Base-by-base conservation (phyloP, 2,797 vertebrate genomes). In the Lutjanus campechanus region DNA sequence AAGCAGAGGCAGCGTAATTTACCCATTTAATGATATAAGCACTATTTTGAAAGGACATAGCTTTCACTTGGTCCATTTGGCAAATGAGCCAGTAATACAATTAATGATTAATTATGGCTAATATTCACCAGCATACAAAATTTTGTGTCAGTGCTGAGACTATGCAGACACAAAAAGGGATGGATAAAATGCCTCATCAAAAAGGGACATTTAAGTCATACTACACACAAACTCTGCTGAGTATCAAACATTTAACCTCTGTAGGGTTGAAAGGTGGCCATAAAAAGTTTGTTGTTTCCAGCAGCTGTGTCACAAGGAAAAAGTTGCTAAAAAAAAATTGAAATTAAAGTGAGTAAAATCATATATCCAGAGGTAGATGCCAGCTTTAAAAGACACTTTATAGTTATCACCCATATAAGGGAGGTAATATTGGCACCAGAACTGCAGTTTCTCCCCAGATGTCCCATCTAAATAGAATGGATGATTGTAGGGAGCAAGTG, bases 11-110 rank as follows among this genome's bases (percentile, higher is more conserved):
- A 44, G 25, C 11, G 22, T 47, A 41, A 60, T 80, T 43, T 46
- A 41, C 17, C 62, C 59, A 16, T 76, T 69, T 20, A 78, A 55
- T 55, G 12, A 41, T 63, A 47, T 25, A 62, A 76, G 66, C 16
- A 40, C 10, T 41, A 10, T 50, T 76, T 67, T 10, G 59, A 47
- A 68, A 16, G 51, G 11, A 47, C 20, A 51, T 0, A 17, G 12
- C 55, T 20, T 47, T 68, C 8, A 44, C 41, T 51, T 59, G 8
- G 20, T 51, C 8, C 19, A 41, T 43, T 58, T 4, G 44, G 17
- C 46, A 63, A 63, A 72, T 49, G 40, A 69, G 15, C 11, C 16
- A 5, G n/a, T 67, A 55, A 69, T 41, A 8, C 44, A 40, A 63
- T n/a, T 65, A 25, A 69, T 53, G 11, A 47, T 53, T 19, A 54